phyloP scores from a whole-genome alignment of 2,797 vertebrate genomes.

The Hyperoplus immaculatus region DNA sequence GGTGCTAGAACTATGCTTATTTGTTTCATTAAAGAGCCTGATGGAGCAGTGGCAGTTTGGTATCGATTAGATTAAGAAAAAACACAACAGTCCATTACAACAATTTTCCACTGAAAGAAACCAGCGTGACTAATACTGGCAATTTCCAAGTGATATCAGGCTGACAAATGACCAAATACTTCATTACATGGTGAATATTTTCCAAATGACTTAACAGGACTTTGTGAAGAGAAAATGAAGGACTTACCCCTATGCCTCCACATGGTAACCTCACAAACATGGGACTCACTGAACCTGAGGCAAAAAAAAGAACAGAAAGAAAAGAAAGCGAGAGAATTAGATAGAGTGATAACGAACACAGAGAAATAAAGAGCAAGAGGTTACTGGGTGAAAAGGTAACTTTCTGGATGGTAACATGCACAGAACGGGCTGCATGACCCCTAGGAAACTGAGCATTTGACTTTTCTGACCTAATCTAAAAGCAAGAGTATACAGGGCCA shows the following conservation, averaged over 20 bases:
- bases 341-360: background rate
- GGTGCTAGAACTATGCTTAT: slow-evolving; percentile 51
- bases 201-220: slow-evolving; percentile 21
- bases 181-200: slow-evolving; percentile 52
- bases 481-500: slow-evolving; percentile 45
- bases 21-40: slow-evolving; percentile 48
- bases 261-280: slow-evolving; percentile 97
- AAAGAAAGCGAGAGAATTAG: slow-evolving; percentile 4
- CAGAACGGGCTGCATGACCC: slow-evolving; percentile 45
- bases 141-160: slow-evolving; percentile 42
- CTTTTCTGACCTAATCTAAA: slow-evolving; percentile 66
- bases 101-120: slow-evolving; percentile 65
- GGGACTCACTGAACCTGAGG: slow-evolving; percentile 91
- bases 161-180: slow-evolving; percentile 33
- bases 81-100: slow-evolving; percentile 44
- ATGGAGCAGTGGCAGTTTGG: slow-evolving; percentile 28
- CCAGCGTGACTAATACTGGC: slow-evolving; percentile 44
- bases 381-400: slow-evolving; percentile 38
- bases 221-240: slow-evolving; percentile 45
- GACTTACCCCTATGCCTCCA: slow-evolving; percentile 96
- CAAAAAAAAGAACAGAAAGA: slow-evolving; percentile 22
- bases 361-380: slow-evolving; percentile 26
- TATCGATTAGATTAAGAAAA: slow-evolving; percentile 70
- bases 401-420: slow-evolving; percentile 12
- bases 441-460: slow-evolving; percentile 58